Evolutionary conservation across 2,797 vertebrate species (phyloP), one percentile per base, ranked within the genome.

Genomic region (Pseudotriccus pelzelni): DNA sequence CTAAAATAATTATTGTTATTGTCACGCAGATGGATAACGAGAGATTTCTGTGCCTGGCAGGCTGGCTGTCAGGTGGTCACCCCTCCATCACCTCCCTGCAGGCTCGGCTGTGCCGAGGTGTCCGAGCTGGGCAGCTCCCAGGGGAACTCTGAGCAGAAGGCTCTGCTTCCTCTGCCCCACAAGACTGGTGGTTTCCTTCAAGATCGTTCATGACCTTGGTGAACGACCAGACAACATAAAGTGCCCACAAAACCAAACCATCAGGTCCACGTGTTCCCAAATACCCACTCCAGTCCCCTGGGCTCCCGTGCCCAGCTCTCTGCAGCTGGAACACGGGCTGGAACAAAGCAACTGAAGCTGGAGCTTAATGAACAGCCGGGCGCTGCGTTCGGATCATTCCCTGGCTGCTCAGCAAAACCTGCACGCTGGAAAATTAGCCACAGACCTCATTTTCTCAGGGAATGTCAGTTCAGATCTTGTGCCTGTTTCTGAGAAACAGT

Each of bases 21-120:
- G 55, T 86, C 87, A 27, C 2, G 8, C 43, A 82, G 88, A 79
- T 66, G 93, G 97, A 58, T 98, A 96, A 97, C 39, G 92, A 97
- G 96, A 97, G 94, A 89, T 30, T 96, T 96, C 78, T 91, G 88
- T 70, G 52, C 58, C 90, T 87, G 87, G 32, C 60, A 70, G 81
- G 69, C 49, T 60, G 87, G 2, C 9, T 53, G 59, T 5, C 73
- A 43, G 77, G 64, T 0, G 20, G 59, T 62, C 43, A 0, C 27
- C 55, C 53, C 80, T 73, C 32, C 89, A 62, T 68, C 59, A 34
- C 43, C 70, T 55, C n/a, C 72, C 53, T 3, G 7, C 4, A 9
- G 52, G 15, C 74, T 80, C 53, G 7, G 78, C 52, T 34, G 7
- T 39, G 56, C 56, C 1, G 6, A 27, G 24, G 27, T 10, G 2